A percentile compares a stretch with the other conserved stretches of the same genome.
These are phyloP conservation scores for Chionomys nivalis DNA, from an alignment of 2,113 vertebrate genomes.

Conservation along the genomic window DNA sequence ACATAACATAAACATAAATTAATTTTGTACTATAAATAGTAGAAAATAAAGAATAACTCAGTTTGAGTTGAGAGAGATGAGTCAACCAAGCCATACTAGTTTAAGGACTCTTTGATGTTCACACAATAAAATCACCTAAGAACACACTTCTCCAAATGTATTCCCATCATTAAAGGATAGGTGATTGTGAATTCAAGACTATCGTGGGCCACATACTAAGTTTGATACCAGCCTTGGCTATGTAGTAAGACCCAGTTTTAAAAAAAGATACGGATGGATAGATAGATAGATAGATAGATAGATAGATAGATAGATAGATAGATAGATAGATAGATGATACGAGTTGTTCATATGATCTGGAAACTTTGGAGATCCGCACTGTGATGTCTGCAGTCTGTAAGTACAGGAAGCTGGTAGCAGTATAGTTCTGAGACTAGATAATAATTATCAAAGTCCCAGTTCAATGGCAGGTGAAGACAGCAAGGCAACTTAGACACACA, in stretches of 20 bases:
- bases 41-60: neutral
- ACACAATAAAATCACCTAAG: neutral
- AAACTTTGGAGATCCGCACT: neutral
- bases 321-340: too few species aligned
- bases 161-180: neutral
- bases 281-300: too few species aligned
- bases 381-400: neutral
- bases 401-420: neutral
- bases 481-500: neutral
- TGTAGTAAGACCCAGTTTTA: neutral
- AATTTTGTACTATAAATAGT: neutral
- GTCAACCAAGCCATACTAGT: neutral
- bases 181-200: neutral
- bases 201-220: too few species aligned
- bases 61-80: neutral
- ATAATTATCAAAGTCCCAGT: neutral
- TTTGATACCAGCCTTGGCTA: too few species aligned
- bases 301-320: neutral
- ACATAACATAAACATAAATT: neutral
- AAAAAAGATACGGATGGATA: neutral
- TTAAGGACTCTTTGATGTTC: neutral
- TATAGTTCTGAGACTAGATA: neutral
- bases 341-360: neutral
- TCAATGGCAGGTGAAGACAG: neutral
- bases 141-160: neutral